phyloP scores from a whole-genome alignment of 2,888 invertebrate genomes.

The Stenurella melanura region DNA sequence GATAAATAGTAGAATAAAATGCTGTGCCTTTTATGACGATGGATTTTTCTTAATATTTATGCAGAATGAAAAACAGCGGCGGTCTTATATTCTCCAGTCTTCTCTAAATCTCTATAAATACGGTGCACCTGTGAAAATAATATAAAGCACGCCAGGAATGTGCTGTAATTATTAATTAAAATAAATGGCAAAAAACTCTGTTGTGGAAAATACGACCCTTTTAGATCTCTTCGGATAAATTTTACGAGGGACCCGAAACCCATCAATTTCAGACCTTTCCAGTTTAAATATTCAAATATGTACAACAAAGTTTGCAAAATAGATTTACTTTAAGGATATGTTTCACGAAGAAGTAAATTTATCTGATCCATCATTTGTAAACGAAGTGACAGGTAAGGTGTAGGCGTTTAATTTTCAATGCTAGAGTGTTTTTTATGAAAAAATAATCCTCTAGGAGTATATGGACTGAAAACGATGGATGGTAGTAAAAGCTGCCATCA shows the following conservation, averaged over 20 bases:
- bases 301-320: conserved; percentile 12
- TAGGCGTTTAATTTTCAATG: no score
- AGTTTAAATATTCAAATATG: conserved; percentile 23
- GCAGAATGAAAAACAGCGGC: no score
- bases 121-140: neutral
- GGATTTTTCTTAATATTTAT: no score
- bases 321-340: conserved; percentile 24
- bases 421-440: no score
- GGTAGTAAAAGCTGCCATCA: no score
- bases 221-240: conserved; percentile 15
- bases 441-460: no score
- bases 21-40: no score
- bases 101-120: no score
- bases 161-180: conserved; percentile 9
- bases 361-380: conserved; percentile 17
- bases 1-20: no score
- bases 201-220: conserved; percentile 21
- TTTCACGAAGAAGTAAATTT: conserved; percentile 21
- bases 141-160: neutral
- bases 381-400: neutral
- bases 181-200: conserved; percentile 13
- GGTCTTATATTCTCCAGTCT: no score
- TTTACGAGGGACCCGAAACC: neutral
- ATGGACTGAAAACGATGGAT: no score
- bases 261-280: conserved; percentile 23